These are phyloP conservation scores for Alviniconcha strummeri DNA, from an alignment of 2,888 invertebrate genomes.

Conservation along the genomic window DNA sequence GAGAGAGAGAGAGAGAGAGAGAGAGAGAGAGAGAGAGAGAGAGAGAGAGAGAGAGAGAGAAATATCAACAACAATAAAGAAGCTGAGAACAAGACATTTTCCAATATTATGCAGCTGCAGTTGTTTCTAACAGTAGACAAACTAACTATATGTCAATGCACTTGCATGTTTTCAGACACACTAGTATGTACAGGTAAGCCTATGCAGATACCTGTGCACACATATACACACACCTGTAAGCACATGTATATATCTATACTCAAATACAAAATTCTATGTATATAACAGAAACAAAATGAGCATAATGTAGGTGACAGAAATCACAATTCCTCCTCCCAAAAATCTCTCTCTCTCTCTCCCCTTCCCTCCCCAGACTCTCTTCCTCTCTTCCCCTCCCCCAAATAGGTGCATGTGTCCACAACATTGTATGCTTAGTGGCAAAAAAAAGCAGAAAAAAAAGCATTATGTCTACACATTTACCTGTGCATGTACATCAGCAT, in stretches of 20 bases:
- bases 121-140: not conserved
- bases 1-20: not conserved
- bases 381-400: too few relatives aligned
- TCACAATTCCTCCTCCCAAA: not conserved
- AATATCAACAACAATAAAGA: not conserved
- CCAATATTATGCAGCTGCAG: not conserved
- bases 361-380: too few relatives aligned
- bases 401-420: too few relatives aligned
- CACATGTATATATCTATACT: not conserved
- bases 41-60: not conserved
- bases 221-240: not conserved
- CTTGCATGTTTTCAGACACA: not conserved
- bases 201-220: not conserved
- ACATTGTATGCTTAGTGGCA: too few relatives aligned
- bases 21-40: not conserved
- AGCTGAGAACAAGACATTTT: not conserved
- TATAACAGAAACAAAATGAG: not conserved
- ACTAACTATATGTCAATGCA: not conserved
- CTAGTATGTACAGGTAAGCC: too few relatives aligned
- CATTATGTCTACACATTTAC: not conserved
- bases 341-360: too few relatives aligned
- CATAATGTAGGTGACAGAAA: not conserved
- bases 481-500: slow-evolving; percentile 11
- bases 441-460: too few relatives aligned
- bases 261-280: not conserved